Conservation (phyloP, 2,888 invertebrate species). For the Idaea biselata region DNA sequence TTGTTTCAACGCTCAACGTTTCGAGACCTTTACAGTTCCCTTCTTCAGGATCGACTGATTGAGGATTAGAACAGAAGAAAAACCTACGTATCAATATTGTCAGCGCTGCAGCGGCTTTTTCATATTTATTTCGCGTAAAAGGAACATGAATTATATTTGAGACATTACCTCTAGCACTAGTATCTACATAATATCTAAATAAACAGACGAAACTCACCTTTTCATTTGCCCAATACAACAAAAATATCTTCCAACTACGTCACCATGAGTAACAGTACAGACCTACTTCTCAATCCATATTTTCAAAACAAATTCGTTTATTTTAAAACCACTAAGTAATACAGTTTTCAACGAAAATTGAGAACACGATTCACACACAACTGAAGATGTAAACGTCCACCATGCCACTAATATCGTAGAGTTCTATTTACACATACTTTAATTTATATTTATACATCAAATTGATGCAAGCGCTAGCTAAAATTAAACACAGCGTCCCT, state of each 20-base stretch:
- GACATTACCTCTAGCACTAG: too few species aligned
- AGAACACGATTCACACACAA: background rate
- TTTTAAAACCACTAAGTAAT: background rate
- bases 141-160: too few species aligned
- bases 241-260: background rate
- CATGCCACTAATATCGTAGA: constrained; percentile 24
- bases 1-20: too few species aligned
- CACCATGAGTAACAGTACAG: background rate
- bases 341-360: background rate
- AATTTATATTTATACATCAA: constrained; percentile 40
- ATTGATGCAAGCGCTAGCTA: constrained; percentile 39
- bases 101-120: too few species aligned
- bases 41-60: too few species aligned
- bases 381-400: background rate
- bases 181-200: background rate
- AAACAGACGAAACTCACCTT: background rate
- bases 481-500: constrained; percentile 22
- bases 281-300: background rate
- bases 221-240: background rate
- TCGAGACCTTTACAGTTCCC: too few species aligned
- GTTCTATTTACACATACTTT: constrained; percentile 53
- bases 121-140: background rate
- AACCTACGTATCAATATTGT: too few species aligned
- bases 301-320: background rate
- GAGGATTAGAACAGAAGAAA: too few species aligned